These are phyloP conservation scores for Caprella mutica DNA, from an alignment of 2,888 invertebrate species.

Conservation along the genomic window DNA sequence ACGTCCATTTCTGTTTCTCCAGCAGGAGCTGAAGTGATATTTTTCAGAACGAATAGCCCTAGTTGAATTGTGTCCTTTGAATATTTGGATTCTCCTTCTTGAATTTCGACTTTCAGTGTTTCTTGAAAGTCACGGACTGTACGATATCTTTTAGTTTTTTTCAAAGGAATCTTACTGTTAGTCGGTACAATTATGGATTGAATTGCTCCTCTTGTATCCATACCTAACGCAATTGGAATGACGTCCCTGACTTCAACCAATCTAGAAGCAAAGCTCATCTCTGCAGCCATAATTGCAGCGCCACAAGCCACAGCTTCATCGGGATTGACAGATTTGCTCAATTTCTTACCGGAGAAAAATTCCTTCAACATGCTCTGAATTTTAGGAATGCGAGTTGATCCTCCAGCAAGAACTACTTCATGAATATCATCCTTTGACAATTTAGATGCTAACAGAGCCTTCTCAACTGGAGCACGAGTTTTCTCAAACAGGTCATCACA, in stretches of 20 bases:
- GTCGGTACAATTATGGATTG: too few species aligned
- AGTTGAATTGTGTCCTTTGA: too few species aligned
- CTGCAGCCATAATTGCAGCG: slow-evolving; percentile 55
- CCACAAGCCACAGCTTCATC: slow-evolving; percentile 59
- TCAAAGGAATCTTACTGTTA: too few species aligned
- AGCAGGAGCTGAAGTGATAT: too few species aligned
- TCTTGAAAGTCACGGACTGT: too few species aligned
- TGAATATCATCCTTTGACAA: slow-evolving; percentile 37
- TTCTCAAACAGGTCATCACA: not conserved
- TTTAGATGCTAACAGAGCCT: slow-evolving; percentile 38
- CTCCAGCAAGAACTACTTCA: slow-evolving; percentile 54
- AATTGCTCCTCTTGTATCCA: too few species aligned
- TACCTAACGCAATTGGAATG: not conserved
- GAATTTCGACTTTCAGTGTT: too few species aligned
- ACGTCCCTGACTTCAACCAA: not conserved
- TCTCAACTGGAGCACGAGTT: not conserved
- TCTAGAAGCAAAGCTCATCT: slow-evolving; percentile 3
- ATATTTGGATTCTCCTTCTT: too few species aligned
- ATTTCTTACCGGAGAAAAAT: slow-evolving; percentile 53
- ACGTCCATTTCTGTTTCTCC: too few species aligned
- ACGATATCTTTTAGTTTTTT: too few species aligned
- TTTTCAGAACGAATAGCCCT: too few species aligned
- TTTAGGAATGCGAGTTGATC: slow-evolving; percentile 62
- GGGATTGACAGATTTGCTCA: slow-evolving; percentile 52
- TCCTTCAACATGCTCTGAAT: slow-evolving; percentile 55